Conservation (phyloP, 2,888 invertebrate genomes). For the Andrena minutula region DNA sequence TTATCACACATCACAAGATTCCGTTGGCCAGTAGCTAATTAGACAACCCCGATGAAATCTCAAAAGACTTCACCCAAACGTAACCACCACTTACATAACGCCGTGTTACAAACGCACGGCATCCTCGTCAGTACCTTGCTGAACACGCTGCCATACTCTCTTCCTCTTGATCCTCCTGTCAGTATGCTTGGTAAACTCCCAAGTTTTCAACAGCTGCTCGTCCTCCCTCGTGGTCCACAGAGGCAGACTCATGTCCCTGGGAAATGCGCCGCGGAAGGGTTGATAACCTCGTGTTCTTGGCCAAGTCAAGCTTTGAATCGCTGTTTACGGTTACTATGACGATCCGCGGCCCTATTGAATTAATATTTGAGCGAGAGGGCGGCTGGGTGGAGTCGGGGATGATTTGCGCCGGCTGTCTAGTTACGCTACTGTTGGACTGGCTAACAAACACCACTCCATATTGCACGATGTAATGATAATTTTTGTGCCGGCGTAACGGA, state of each 20-base stretch:
- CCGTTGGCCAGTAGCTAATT: not conserved
- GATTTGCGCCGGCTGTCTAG: conserved; percentile 33
- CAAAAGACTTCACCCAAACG: not conserved
- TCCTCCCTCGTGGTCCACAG: conserved; percentile 64
- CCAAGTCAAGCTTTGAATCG: not conserved
- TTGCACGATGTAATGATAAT: too few relatives aligned
- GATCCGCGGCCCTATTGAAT: conserved; percentile 58
- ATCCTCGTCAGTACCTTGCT: conserved; percentile 70
- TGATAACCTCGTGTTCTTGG: not conserved
- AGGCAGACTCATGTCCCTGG: conserved; percentile 55
- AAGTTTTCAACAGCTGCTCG: conserved; percentile 58
- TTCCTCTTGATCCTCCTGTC: conserved; percentile 66
- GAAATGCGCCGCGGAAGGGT: not conserved
- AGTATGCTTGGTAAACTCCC: conserved; percentile 70
- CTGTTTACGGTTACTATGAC: conserved; percentile 66
- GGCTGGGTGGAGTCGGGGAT: not conserved
- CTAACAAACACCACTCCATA: not conserved
- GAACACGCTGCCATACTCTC: conserved; percentile 68
- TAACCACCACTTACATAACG: not conserved
- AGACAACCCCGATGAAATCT: not conserved
- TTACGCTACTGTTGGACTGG: conserved; percentile 29
- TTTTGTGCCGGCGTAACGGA: too few relatives aligned
- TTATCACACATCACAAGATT: not conserved
- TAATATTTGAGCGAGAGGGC: conserved; percentile 37
- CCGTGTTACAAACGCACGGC: not conserved